These are phyloP conservation scores for Parauchenoglanis punctatus DNA, from an alignment of 2,797 vertebrate genomes.

Conservation along the genomic window DNA sequence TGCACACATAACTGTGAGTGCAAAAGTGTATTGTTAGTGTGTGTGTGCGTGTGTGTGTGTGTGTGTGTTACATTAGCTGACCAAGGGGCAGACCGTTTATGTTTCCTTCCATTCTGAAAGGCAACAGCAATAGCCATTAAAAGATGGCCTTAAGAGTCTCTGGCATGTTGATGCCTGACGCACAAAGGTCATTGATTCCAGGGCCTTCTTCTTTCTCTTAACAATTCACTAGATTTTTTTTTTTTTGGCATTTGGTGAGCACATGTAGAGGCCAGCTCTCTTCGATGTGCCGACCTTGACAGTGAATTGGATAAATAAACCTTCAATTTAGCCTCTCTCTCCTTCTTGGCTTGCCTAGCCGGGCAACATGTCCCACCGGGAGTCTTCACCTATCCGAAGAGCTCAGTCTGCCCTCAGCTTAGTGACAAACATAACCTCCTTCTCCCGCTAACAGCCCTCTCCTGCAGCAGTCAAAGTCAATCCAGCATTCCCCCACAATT, in stretches of 20 bases:
- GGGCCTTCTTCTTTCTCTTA: slow-evolving; percentile 78
- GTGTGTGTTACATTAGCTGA: slow-evolving; percentile 56
- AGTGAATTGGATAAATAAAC: slow-evolving; percentile 99
- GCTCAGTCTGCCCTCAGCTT: slow-evolving; percentile 87
- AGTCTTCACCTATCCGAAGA: slow-evolving; percentile 98
- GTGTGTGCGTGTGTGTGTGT: slow-evolving; percentile 33
- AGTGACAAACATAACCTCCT: slow-evolving; percentile 97
- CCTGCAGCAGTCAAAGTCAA: slow-evolving; percentile 95
- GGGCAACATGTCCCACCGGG: slow-evolving; percentile 88
- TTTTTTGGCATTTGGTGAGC: slow-evolving; percentile 98
- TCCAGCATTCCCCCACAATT: slow-evolving; percentile 91
- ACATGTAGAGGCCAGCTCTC: slow-evolving; percentile 91
- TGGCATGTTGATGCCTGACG: slow-evolving; percentile 89
- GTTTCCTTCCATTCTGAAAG: slow-evolving; percentile 83
- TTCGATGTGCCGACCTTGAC: slow-evolving; percentile 98
- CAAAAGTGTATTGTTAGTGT: not conserved
- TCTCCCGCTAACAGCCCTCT: slow-evolving; percentile 86
- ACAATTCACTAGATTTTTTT: slow-evolving; percentile 93
- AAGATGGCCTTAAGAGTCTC: slow-evolving; percentile 86
- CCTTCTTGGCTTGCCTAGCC: slow-evolving; percentile 72
- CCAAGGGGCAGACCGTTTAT: slow-evolving; percentile 65
- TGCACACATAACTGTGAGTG: not conserved
- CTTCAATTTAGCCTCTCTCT: slow-evolving; percentile 95
- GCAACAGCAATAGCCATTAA: slow-evolving; percentile 89
- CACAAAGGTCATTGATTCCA: slow-evolving; percentile 99